Evolutionary conservation across 2,113 vertebrate genomes (phyloP).

Genomic region (Tachuris rubrigastra): DNA sequence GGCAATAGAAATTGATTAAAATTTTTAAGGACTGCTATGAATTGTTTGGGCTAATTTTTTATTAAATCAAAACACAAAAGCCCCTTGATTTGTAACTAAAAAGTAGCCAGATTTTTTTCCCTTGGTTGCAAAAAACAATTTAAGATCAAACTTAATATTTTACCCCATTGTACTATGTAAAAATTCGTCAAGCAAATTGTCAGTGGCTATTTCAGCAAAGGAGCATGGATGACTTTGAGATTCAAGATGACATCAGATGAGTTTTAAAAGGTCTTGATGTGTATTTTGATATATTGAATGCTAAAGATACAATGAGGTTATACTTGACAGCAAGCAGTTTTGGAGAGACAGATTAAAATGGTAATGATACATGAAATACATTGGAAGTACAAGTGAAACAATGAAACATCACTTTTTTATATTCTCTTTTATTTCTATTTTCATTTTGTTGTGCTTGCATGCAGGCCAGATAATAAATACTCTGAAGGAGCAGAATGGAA

Average conservation of each 20-base stretch:
- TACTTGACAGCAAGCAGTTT: background rate
- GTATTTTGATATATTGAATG: background rate
- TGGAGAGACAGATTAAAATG: background rate
- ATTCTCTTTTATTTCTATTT: background rate
- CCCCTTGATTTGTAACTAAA: background rate
- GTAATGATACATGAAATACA: background rate
- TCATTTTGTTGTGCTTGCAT: background rate
- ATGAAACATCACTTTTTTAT: background rate
- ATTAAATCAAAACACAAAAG: background rate
- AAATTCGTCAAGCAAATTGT: background rate
- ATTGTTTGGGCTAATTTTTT: background rate
- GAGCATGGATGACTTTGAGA: background rate
- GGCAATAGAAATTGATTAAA: background rate
- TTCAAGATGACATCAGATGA: background rate
- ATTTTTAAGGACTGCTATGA: background rate
- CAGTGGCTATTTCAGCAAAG: background rate
- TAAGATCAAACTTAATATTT: background rate
- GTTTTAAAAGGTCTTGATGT: background rate
- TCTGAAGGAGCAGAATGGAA: background rate
- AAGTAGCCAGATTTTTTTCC: fast-evolving
- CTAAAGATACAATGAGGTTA: background rate
- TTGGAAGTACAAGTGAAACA: background rate
- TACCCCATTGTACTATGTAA: background rate
- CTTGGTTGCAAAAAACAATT: background rate
- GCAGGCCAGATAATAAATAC: background rate